Conservation (phyloP, 2,888 invertebrate species). For the Andrena haemorrhoa region DNA sequence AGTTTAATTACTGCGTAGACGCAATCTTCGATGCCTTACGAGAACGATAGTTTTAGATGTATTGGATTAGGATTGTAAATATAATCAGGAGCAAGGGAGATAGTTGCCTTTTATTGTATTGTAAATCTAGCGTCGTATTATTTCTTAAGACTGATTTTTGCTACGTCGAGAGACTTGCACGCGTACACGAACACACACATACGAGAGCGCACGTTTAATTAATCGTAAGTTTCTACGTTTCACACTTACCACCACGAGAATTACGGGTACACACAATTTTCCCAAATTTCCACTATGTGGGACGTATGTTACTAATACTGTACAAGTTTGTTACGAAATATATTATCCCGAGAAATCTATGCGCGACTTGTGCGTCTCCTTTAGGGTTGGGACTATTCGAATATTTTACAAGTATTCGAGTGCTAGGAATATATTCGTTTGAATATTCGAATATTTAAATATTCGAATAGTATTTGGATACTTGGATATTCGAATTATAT, state of each 20-base stretch:
- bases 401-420: too few relatives aligned
- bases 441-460: too few relatives aligned
- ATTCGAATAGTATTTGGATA: too few relatives aligned
- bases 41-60: conserved; percentile 33
- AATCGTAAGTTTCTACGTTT: conserved; percentile 33
- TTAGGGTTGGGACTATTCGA: neutral
- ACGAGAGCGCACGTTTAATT: conserved; percentile 31
- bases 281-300: conserved; percentile 57
- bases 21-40: conserved; percentile 53
- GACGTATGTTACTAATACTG: conserved; percentile 71
- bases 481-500: too few relatives aligned
- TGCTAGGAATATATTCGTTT: too few relatives aligned
- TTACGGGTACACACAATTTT: conserved; percentile 7
- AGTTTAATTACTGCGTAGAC: conserved; percentile 42
- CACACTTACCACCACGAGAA: conserved; percentile 38
- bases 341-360: conserved; percentile 53
- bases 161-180: conserved; percentile 50
- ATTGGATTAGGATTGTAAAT: conserved; percentile 61
- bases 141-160: conserved; percentile 80
- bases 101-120: conserved; percentile 65
- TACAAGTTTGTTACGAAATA: conserved; percentile 78
- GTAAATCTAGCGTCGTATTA: conserved; percentile 79
- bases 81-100: conserved; percentile 60
- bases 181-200: neutral
- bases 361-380: neutral